These are phyloP conservation scores for Addax nasomaculatus DNA, from an alignment of 2,113 vertebrate species.

Conservation along the genomic window DNA sequence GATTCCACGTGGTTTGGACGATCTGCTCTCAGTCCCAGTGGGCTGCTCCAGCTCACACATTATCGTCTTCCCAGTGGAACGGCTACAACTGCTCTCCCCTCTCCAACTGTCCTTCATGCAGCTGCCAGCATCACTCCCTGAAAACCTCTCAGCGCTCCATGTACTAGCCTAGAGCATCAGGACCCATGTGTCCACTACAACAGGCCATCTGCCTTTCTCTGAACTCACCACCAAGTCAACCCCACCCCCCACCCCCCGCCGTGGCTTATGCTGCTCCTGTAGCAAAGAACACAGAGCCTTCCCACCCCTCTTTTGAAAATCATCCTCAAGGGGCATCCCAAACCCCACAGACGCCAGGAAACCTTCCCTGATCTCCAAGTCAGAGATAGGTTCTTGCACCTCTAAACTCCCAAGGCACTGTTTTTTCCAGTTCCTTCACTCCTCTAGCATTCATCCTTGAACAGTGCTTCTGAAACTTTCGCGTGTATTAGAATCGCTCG, in stretches of 20 bases:
- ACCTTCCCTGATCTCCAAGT: background rate
- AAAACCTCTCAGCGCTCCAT: background rate
- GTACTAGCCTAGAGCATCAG: background rate
- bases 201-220: background rate
- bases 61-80: background rate
- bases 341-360: background rate
- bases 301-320: background rate
- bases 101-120: rapidly evolving
- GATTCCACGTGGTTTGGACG: rapidly evolving
- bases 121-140: background rate
- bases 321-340: background rate
- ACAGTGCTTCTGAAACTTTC: background rate
- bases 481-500: background rate
- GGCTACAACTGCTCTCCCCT: too few species aligned
- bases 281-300: background rate
- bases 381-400: background rate
- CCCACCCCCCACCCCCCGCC: too few species aligned
- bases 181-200: background rate
- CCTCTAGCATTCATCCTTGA: background rate
- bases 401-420: background rate
- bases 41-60: background rate
- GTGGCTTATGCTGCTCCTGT: background rate
- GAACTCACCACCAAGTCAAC: background rate
- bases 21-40: background rate
- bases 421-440: background rate